These are phyloP conservation scores for Conchocele bisecta DNA, from an alignment of 2,888 invertebrate species.

Conservation along the genomic window DNA sequence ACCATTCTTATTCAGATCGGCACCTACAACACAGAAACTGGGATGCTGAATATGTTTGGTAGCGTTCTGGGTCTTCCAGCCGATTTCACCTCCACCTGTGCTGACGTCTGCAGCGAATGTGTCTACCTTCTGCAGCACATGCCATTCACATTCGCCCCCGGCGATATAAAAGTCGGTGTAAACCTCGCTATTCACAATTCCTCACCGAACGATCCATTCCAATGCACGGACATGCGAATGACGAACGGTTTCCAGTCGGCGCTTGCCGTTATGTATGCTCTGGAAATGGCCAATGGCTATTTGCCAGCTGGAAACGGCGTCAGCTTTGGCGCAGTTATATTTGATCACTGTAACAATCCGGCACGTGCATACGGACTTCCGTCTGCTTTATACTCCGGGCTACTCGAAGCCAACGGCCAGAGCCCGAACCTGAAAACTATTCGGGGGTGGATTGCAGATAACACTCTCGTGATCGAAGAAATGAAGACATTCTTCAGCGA, in stretches of 20 bases:
- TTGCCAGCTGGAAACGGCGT: conserved; percentile 66
- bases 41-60: conserved; percentile 32
- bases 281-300: conserved; percentile 66
- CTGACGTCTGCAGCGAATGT: conserved; percentile 68
- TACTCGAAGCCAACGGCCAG: conserved; percentile 30
- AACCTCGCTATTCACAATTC: conserved; percentile 68
- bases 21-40: conserved; percentile 48
- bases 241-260: conserved; percentile 71
- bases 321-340: conserved; percentile 67
- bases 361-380: conserved; percentile 67
- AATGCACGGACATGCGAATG: conserved; percentile 64
- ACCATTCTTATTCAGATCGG: conserved; percentile 67
- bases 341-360: conserved; percentile 75
- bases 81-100: conserved; percentile 54
- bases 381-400: conserved; percentile 70
- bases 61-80: conserved; percentile 29
- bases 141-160: conserved; percentile 50
- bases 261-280: conserved; percentile 70
- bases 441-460: conserved; percentile 73
- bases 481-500: conserved; percentile 73
- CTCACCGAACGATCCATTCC: conserved; percentile 56
- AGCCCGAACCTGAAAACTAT: conserved; percentile 55
- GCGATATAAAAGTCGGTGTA: conserved; percentile 71
- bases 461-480: conserved; percentile 62
- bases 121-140: conserved; percentile 65